Percentiles rank a stretch among this genome's conserved stretches.
These are phyloP conservation scores for Trachemys scripta DNA, from an alignment of 2,113 vertebrate species.

Conservation along the genomic window DNA sequence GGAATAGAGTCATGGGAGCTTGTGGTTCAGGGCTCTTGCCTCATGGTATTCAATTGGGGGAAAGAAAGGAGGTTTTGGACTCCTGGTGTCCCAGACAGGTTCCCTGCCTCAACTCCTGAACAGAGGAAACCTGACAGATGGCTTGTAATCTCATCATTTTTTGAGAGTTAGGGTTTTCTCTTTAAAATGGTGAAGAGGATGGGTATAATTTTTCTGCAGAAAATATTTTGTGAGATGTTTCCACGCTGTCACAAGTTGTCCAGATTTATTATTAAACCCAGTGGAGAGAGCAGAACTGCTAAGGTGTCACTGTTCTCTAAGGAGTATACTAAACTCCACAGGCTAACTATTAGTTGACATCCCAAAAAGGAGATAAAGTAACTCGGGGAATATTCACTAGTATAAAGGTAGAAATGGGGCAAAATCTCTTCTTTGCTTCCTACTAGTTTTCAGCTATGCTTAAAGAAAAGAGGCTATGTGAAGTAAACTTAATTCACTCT, in stretches of 20 bases:
- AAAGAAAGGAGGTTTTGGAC: neutral
- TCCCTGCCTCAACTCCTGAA: neutral
- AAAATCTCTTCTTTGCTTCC: neutral
- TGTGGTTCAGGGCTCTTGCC: neutral
- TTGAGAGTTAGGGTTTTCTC: neutral
- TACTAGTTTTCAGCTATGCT: neutral
- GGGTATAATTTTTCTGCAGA: neutral
- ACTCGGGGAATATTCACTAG: neutral
- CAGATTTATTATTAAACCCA: neutral
- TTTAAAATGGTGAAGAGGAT: neutral
- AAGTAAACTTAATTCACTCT: conserved; percentile 22
- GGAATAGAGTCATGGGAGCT: neutral
- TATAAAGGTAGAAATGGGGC: neutral
- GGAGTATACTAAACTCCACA: neutral
- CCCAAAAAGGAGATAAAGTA: no score
- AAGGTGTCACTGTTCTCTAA: neutral
- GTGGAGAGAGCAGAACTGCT: neutral
- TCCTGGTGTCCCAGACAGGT: neutral
- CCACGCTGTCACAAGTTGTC: neutral
- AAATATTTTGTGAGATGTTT: neutral
- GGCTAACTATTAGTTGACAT: neutral
- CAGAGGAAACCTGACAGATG: neutral
- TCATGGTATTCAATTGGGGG: neutral
- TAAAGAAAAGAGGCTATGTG: conserved; percentile 19
- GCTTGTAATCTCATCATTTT: neutral